Evolutionary conservation across 2,797 vertebrate genomes (phyloP).

Genomic region (Dendrocincla fuliginosa): DNA sequence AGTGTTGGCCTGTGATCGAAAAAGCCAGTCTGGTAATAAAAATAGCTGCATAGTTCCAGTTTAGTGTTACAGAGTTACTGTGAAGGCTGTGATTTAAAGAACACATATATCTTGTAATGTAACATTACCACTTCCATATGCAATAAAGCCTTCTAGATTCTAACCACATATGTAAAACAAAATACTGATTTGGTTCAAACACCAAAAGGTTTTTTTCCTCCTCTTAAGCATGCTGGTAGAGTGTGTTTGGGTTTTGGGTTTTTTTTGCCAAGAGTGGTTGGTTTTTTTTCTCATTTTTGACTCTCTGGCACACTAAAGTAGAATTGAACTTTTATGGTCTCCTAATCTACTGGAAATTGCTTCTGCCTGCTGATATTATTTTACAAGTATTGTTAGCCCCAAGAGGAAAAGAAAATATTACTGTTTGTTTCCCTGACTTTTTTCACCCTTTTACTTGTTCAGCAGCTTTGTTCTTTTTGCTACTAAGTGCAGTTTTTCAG

Average conservation of each 20-base stretch:
- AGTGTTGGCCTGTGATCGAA: constrained; percentile 88
- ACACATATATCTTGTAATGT: fast-evolving
- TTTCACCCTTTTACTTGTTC: background rate
- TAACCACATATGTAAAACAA: background rate
- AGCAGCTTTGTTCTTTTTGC: background rate
- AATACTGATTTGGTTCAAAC: background rate
- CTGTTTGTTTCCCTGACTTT: background rate
- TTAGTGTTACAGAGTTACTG: background rate
- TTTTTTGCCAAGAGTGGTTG: background rate
- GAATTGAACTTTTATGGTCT: background rate
- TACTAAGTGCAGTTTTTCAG: background rate
- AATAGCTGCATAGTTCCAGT: background rate
- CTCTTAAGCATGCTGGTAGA: background rate
- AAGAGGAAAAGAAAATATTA: background rate
- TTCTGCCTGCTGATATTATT: background rate
- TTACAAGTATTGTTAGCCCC: background rate
- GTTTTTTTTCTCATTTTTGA: background rate
- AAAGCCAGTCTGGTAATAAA: constrained; percentile 90
- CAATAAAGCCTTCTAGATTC: background rate
- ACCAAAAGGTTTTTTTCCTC: background rate
- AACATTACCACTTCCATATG: fast-evolving
- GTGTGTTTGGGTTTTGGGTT: background rate
- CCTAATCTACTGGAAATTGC: background rate
- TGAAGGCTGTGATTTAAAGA: background rate
- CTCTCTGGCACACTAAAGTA: background rate